phyloP scores from a whole-genome alignment of 1,140 invertebrate genomes.

The Philotrypesis tridentata region DNA sequence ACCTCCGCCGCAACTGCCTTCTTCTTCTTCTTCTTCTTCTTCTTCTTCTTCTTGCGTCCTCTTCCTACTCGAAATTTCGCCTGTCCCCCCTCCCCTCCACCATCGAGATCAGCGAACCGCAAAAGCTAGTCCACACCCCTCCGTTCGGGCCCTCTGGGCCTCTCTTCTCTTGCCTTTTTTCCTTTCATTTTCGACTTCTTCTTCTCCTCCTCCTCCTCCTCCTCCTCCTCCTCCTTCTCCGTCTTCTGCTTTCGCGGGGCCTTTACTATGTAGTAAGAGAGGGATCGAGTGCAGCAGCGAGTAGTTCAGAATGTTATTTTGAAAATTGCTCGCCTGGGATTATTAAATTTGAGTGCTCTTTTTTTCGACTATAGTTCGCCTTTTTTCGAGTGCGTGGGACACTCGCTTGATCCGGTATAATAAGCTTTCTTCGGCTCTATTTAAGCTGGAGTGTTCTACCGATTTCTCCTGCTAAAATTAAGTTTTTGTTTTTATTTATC shows the following conservation, averaged over 20 bases:
- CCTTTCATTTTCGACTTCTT: slow-evolving; percentile 49
- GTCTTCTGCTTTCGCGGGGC: slow-evolving; percentile 11
- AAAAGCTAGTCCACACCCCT: slow-evolving; percentile 55
- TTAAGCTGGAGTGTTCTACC: no score
- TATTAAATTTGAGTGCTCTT: neutral
- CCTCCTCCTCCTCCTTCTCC: slow-evolving; percentile 39
- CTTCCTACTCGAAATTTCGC: slow-evolving; percentile 54
- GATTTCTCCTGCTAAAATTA: no score
- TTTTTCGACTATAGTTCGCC: neutral
- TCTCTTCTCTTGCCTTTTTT: slow-evolving; percentile 43
- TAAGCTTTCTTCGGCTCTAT: neutral
- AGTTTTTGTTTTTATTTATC: no score
- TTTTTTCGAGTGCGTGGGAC: neutral
- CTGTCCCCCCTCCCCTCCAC: slow-evolving; percentile 47
- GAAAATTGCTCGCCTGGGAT: slow-evolving; percentile 20
- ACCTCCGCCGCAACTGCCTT: slow-evolving; percentile 63
- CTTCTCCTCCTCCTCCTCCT: slow-evolving; percentile 40
- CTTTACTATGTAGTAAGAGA: slow-evolving; percentile 29
- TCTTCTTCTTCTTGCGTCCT: slow-evolving; percentile 41
- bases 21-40: slow-evolving; percentile 54
- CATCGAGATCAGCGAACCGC: slow-evolving; percentile 48
- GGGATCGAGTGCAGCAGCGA: neutral
- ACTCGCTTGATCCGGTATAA: neutral
- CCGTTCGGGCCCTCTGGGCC: slow-evolving; percentile 39
- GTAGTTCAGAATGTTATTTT: neutral